Percentiles rank a stretch among this genome's conserved stretches.
Conservation (phyloP, 2,888 invertebrate genomes). For the Drosophila koepferae region DNA sequence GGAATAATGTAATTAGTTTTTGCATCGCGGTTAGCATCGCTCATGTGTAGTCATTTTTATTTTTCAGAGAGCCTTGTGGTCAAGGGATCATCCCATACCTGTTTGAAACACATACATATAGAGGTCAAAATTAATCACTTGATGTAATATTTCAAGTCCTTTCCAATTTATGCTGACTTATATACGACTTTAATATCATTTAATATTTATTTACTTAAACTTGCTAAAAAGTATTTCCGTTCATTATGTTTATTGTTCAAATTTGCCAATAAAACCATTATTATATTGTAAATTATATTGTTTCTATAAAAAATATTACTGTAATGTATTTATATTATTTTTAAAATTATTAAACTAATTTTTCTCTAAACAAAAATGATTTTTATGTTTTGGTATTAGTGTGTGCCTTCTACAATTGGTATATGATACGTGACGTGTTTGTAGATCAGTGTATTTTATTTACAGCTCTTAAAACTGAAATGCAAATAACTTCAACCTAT, state of each 20-base stretch:
- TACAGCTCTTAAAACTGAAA: no score
- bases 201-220: background rate
- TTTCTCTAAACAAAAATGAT: no score
- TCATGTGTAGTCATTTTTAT: slow-evolving; percentile 5
- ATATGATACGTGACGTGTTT: no score
- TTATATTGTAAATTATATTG: no score
- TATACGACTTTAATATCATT: background rate
- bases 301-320: no score
- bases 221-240: background rate
- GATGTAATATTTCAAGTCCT: slow-evolving; percentile 5
- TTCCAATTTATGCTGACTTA: background rate
- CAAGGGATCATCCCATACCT: slow-evolving; percentile 7
- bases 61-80: background rate
- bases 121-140: slow-evolving; percentile 10
- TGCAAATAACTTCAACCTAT: no score
- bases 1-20: slow-evolving; percentile 82
- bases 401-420: no score
- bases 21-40: slow-evolving; percentile 53
- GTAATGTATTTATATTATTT: no score
- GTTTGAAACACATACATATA: slow-evolving; percentile 3
- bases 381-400: no score
- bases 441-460: no score
- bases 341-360: no score
- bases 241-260: background rate
- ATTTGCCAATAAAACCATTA: no score